Evolutionary conservation across 1,140 invertebrate species (phyloP).

Genomic region (Hypsibius dujardini): DNA sequence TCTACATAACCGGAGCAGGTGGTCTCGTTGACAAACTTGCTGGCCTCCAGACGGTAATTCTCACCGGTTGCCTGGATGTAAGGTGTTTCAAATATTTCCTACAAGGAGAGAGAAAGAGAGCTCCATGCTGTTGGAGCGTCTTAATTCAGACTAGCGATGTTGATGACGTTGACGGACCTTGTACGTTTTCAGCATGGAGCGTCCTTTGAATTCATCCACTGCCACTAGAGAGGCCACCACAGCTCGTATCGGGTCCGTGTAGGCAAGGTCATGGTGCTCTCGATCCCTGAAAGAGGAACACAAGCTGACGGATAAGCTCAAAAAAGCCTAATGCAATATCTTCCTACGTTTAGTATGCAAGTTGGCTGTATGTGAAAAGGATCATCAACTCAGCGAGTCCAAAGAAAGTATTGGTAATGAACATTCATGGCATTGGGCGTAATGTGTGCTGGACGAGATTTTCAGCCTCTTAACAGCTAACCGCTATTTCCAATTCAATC

Average conservation of each 20-base stretch:
- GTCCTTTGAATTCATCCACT: conserved; percentile 15
- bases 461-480: too few relatives aligned
- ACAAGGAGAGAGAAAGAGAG: neutral
- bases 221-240: conserved; percentile 6
- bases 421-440: too few relatives aligned
- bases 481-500: too few relatives aligned
- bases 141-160: too few relatives aligned
- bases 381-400: too few relatives aligned
- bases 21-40: neutral
- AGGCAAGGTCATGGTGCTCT: neutral
- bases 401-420: too few relatives aligned
- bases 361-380: too few relatives aligned
- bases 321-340: too few relatives aligned
- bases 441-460: too few relatives aligned
- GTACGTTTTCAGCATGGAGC: conserved; percentile 6
- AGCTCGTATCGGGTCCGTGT: neutral
- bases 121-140: too few relatives aligned
- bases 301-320: neutral
- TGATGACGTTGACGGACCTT: too few relatives aligned
- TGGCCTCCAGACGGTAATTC: conserved; percentile 5
- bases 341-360: too few relatives aligned
- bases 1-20: neutral
- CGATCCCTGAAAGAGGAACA: neutral
- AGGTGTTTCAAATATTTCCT: neutral
- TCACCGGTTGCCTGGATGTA: conserved; percentile 16